phyloP scores from a whole-genome alignment of 2,797 vertebrate species.

The Sorex maritimensis region DNA sequence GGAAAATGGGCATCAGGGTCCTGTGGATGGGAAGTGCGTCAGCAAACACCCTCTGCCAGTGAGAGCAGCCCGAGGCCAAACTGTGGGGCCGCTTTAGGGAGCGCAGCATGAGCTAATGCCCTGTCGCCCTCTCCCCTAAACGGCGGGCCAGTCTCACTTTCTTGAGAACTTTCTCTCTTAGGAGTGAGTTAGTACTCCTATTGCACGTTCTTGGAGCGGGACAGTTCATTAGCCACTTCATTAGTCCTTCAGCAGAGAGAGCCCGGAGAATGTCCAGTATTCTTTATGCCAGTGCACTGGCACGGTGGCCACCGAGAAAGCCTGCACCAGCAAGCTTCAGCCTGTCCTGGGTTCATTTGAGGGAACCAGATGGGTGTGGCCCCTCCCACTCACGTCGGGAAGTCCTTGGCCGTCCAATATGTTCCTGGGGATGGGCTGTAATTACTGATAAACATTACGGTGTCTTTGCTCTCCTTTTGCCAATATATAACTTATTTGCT shows the following conservation, averaged over 20 bases:
- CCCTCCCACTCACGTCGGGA: background rate
- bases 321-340: background rate
- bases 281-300: background rate
- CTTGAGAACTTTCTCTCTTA: background rate
- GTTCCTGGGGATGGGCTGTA: background rate
- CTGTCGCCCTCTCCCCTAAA: background rate
- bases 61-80: background rate
- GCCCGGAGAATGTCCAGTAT: background rate
- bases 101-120: background rate
- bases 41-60: background rate
- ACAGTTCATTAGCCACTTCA: background rate
- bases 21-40: slow-evolving; percentile 51
- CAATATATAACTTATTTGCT: slow-evolving; percentile 34
- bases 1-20: slow-evolving; percentile 27
- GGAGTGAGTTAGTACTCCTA: background rate
- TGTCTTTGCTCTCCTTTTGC: slow-evolving; percentile 39
- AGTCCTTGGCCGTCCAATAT: background rate
- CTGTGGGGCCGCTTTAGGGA: background rate
- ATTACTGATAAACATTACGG: slow-evolving; percentile 12
- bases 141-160: background rate
- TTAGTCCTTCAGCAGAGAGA: background rate
- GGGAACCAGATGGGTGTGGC: background rate
- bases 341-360: background rate
- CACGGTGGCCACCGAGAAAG: background rate
- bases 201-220: background rate